Evolutionary conservation across 2,113 vertebrate genomes (phyloP), one percentile per base, ranked within the genome.

Genomic region (Lamprotornis superbus): DNA sequence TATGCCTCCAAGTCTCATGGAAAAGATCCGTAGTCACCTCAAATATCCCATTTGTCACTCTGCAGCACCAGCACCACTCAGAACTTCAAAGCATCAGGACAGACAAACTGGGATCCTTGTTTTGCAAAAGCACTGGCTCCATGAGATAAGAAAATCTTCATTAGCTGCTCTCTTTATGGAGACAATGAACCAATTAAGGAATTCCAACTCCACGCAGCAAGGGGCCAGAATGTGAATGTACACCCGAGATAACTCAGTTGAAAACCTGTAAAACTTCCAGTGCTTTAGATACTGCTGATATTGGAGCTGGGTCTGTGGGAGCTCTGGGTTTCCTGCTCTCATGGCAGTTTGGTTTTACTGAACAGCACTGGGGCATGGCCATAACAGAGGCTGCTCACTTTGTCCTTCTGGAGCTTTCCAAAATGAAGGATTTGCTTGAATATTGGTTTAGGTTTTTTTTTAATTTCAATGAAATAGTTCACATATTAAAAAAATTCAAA

Each of bases 161-260:
- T 95, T 91, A 97, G 92, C 90, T 81, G 68, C 80, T 85, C 49
- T 65, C 88, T 92, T 91, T 89, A 56, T 42, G 69, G 91, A 42
- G 57, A 68, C 1, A 1, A 84, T 33, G 49, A 94, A 78, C 89
- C 83, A 94, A 73, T 95, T 61, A 90, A 91, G 86, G 88, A 89
- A 31, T 61, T 79, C 37, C 5, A 30, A 79, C 82, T 76, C 44
- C 64, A 55, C 2, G 2, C 70, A 67, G 69, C 0, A 0, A 63
- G 63, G 73, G 68, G 87, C 64, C 35, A 9, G 31, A 56, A 71
- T 52, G 52, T 5, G 56, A 83, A 67, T 1, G 42, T 2, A 31
- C 4, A 37, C 31, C 56, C 3, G 1, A 82, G 86, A 44, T 76
- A 95, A 87, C 5, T 15, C 74, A 31, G 14, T 11, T 47, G n/a